Base-by-base conservation (phyloP, 1,140 invertebrate genomes). In the Laupala kohalensis region DNA sequence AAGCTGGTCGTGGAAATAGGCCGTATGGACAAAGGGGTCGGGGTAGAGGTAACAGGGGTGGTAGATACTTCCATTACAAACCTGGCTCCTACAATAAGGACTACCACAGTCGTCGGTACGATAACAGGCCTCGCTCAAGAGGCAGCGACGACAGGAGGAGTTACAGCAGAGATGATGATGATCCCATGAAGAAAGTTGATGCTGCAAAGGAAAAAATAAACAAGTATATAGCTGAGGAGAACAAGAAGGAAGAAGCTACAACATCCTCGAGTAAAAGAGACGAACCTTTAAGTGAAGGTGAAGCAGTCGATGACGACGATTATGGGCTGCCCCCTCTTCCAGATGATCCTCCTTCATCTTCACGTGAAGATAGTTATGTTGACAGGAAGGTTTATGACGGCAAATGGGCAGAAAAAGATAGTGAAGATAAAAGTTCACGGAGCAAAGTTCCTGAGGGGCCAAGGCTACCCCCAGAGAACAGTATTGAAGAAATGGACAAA, bases 251-350 rank as follows among this genome's bases (percentile, higher is more conserved):
- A 29, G 75, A 74, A 30, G 73, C 72, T 2, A 68, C 23, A 19
- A 66, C 69, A 23, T 37, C 69, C 26, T 73, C 74, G 68, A 74
- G 75, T 6, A 76, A 76, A 64, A 80, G 84, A 73, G 86, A 87
- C 74, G 87, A 87, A 69, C 87, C 88, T 69, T 79, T 89, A 73
- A 89, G 88, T 77, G 88, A 90, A 76, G 88, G 88, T 5, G 89
- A 90, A 76, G 89, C 89, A 74, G 84, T 89, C 71, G 88, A 90
- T 76, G 86, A 87, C 72, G 86, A 88, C 68, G 81, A 85, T 69
- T 71, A 73, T 24, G 24, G 30, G 4, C 70, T 66, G 6, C 68
- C 72, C 15, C 30, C 64, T 24, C 72, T 63, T 24, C 69, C 69
- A 12, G 69, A 28, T 27, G 72, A 64, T 24, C 64, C 64, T 19